Conservation (phyloP, 1,140 invertebrate genomes). For the Drosophila setifemur region DNA sequence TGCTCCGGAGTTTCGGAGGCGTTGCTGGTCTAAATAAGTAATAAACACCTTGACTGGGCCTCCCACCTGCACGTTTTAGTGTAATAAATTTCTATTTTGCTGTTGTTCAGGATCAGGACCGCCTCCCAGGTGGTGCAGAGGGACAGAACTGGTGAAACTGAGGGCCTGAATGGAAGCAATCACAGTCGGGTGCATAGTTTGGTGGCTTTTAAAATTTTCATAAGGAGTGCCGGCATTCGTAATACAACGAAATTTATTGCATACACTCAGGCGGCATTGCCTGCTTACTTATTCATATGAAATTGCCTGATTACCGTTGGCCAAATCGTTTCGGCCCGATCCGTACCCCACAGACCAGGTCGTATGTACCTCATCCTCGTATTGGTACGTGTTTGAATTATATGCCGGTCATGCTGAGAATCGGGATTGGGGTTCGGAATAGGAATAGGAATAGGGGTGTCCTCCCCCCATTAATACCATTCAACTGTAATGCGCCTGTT, state of each 20-base stretch:
- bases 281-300: constrained; percentile 76
- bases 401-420: constrained; percentile 67
- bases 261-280: constrained; percentile 66
- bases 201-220: constrained; percentile 75
- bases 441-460: no score
- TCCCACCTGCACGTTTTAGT: constrained; percentile 27
- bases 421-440: constrained; percentile 35
- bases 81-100: constrained; percentile 75
- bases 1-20: constrained; percentile 13
- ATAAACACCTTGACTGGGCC: constrained; percentile 62
- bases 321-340: constrained; percentile 30
- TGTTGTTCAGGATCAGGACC: constrained; percentile 39
- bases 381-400: constrained; percentile 77
- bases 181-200: constrained; percentile 70
- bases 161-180: constrained; percentile 29
- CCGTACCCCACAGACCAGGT: background rate
- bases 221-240: constrained; percentile 65
- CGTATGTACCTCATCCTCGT: constrained; percentile 16
- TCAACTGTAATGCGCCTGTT: constrained; percentile 65
- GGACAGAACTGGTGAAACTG: background rate
- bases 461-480: background rate
- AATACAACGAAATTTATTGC: constrained; percentile 74
- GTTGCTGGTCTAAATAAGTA: constrained; percentile 61
- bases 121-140: constrained; percentile 4
- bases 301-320: constrained; percentile 74